Evolutionary conservation across 2,888 invertebrate species (phyloP), one percentile per base, ranked within the genome.

Genomic region (Mesoligia furuncula): DNA sequence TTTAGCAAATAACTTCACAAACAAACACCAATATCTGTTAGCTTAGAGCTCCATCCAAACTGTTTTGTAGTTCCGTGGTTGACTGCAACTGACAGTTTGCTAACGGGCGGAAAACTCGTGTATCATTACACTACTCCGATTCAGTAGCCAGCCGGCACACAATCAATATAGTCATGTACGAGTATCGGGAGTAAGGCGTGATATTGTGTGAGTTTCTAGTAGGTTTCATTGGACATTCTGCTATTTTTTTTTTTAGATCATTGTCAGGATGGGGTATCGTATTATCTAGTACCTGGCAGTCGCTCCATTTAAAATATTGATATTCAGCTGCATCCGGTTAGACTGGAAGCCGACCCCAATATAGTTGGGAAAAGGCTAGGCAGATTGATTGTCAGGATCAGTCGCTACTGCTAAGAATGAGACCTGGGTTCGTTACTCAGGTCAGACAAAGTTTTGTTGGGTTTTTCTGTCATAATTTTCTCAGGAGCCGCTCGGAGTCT

Each of bases 101-200:
- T 83, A 86, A 83, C 72, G 45, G 84, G 27, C 45, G 74, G 74
- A 79, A 86, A 75, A 75, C 72, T 84, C 74, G 68, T 64, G 66
- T 86, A 79, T 84, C 84, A 75, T 86, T 84, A 78, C 81, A 76
- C 65, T 73, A 68, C 69, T 78, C 67, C 54, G 36, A 68, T 84
- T 65, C 74, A 74, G 68, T 70, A 64, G 48, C 67, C 66, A 54
- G 42, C 74, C 61, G 64, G 69, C 59, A 64, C 73, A 65, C 73
- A 85, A 75, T 86, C 70, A 66, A 85, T 79, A 84, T n/a, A 67
- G 70, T 62, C 24, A 24, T 54, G 57, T 73, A 42, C 42, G 11
- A 42, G 42, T 42, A 31, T 70, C 64, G 68, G 31, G 15, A 24
- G n/a, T 51, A 42, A 62, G 27, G 27, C 42, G 9, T 54, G 39